phyloP scores from a whole-genome alignment of 2,797 vertebrate genomes.

The Tokudaia muenninki region DNA sequence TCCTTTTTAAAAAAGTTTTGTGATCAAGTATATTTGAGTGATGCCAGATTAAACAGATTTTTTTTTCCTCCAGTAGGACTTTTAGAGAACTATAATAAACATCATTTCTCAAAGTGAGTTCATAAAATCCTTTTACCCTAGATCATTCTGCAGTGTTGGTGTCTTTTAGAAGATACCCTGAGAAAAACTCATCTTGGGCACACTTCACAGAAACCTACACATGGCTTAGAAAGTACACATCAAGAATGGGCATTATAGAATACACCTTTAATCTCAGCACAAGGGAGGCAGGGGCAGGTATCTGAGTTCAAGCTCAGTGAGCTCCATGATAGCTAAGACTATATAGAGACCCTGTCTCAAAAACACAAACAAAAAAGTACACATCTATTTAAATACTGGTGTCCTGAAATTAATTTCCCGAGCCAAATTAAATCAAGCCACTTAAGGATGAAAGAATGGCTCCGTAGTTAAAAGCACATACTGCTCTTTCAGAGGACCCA shows the following conservation, averaged over 20 bases:
- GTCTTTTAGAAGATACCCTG: background rate
- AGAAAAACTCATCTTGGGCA: slow-evolving; percentile 35
- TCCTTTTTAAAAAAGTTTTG: background rate
- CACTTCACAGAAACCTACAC: background rate
- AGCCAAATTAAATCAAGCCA: slow-evolving; percentile 54
- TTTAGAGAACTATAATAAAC: background rate
- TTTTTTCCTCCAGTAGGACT: slow-evolving; percentile 21
- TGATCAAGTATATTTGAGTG: slow-evolving; percentile 8
- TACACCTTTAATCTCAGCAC: background rate
- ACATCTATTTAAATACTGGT: slow-evolving; percentile 15
- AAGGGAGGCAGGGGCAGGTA: background rate
- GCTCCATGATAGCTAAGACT: background rate
- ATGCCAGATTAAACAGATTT: slow-evolving; percentile 21
- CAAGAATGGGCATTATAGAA: background rate
- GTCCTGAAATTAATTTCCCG: slow-evolving; percentile 7
- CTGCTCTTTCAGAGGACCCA: background rate
- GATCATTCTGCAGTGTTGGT: background rate
- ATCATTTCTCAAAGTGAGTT: slow-evolving; percentile 25
- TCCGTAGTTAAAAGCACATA: background rate
- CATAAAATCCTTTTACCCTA: background rate
- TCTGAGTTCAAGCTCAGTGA: background rate
- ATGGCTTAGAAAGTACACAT: slow-evolving; percentile 4
- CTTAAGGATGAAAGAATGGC: background rate
- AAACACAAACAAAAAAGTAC: background rate
- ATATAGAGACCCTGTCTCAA: background rate